Evolutionary conservation across 1,140 invertebrate genomes (phyloP).

Genomic region (Habropoda laboriosa): DNA sequence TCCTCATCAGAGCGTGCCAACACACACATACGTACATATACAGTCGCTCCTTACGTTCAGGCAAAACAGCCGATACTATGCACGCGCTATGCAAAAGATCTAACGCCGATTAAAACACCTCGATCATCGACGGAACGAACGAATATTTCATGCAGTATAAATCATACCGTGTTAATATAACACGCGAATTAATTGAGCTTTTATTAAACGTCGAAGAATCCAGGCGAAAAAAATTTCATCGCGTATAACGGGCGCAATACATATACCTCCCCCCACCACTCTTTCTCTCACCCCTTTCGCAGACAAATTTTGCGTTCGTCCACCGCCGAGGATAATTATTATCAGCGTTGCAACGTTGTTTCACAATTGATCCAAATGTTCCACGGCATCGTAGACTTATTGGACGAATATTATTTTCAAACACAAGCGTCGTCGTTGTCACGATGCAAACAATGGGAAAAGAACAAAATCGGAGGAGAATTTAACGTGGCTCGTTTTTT

Average conservation of each 20-base stretch:
- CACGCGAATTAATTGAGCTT: slow-evolving; percentile 5
- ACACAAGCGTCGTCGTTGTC: too few relatives aligned
- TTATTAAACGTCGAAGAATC: not conserved
- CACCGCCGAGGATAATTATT: not conserved
- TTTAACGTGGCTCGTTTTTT: not conserved
- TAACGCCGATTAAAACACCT: not conserved
- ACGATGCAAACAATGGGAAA: not conserved
- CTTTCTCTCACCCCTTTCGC: too few relatives aligned
- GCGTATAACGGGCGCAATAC: too few relatives aligned
- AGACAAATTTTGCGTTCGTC: not conserved
- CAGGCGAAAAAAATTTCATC: not conserved
- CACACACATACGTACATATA: not conserved
- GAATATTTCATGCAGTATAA: not conserved
- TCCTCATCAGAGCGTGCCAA: not conserved
- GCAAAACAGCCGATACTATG: not conserved
- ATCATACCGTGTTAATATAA: not conserved
- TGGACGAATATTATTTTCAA: not conserved
- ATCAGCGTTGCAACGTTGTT: not conserved
- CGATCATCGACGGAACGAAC: not conserved
- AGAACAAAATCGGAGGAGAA: not conserved
- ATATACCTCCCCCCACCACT: too few relatives aligned
- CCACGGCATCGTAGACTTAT: too few relatives aligned
- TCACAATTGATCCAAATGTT: not conserved
- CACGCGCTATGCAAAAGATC: not conserved
- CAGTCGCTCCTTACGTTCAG: not conserved